phyloP scores from a whole-genome alignment of 2,888 invertebrate species.

The Oscheius onirici region DNA sequence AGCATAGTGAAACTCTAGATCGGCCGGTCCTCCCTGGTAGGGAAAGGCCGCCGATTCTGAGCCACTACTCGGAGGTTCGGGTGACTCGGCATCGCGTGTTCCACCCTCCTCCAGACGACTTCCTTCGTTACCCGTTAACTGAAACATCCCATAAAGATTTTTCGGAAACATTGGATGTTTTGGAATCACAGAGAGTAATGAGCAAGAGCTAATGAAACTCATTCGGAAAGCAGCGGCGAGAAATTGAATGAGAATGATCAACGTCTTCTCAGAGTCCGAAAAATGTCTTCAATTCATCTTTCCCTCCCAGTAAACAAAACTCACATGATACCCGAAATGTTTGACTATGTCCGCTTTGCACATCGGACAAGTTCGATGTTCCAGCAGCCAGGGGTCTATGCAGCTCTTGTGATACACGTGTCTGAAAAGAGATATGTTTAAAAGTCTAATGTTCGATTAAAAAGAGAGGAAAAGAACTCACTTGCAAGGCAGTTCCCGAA shows the following conservation, averaged over 20 bases:
- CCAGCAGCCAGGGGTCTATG: conserved; percentile 94
- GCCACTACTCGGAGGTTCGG: conserved; percentile 28
- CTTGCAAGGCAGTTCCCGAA: conserved; percentile 91
- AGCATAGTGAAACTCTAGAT: conserved; percentile 27
- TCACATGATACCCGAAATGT: conserved; percentile 73
- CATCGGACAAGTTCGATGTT: conserved; percentile 94
- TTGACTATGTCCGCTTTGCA: conserved; percentile 95
- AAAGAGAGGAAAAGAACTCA: conserved; percentile 73
- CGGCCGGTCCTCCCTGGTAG: conserved; percentile 44
- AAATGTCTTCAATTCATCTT: background rate
- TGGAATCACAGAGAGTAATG: too few relatives aligned
- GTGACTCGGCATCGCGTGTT: conserved; percentile 26
- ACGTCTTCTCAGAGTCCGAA: too few relatives aligned
- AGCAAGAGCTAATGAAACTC: background rate
- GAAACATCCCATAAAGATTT: background rate
- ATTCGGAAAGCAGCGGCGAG: background rate
- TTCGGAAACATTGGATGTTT: too few relatives aligned
- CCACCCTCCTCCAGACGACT: conserved; percentile 18
- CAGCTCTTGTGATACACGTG: conserved; percentile 94
- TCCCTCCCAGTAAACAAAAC: background rate
- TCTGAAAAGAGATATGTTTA: conserved; percentile 75
- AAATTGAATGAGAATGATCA: background rate
- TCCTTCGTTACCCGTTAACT: conserved; percentile 18
- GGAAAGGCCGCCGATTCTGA: conserved; percentile 38
- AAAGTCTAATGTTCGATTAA: too few relatives aligned